A percentile compares a stretch with the other conserved stretches of the same genome.
Evolutionary conservation across 2,113 vertebrate genomes (phyloP).

Genomic region (Nesogale talazaci): DNA sequence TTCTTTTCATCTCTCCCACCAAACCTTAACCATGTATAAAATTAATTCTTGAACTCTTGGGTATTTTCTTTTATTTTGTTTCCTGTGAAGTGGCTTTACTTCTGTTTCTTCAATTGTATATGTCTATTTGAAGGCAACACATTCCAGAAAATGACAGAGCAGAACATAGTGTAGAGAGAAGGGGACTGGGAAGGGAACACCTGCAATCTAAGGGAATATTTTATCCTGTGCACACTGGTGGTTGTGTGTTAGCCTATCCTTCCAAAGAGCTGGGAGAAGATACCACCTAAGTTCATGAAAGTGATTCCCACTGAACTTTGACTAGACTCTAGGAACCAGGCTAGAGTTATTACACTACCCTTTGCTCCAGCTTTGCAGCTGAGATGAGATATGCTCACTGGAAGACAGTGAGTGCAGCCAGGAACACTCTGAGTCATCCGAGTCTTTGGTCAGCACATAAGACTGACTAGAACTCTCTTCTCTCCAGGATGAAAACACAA

Average conservation of each 20-base stretch:
- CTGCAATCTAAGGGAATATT: not conserved
- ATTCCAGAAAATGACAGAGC: not conserved
- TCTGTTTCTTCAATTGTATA: not conserved
- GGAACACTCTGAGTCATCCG: not conserved
- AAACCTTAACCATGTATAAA: not conserved
- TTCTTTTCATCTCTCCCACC: not conserved
- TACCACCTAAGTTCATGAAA: not conserved
- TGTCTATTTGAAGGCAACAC: not conserved
- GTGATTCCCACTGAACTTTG: not conserved
- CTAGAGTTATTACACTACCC: not conserved
- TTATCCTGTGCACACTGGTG: not conserved
- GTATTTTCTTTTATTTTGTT: constrained; percentile 19
- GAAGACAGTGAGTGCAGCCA: not conserved
- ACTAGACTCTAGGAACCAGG: not conserved
- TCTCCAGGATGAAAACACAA: not conserved
- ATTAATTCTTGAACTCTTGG: not conserved
- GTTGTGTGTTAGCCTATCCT: not conserved
- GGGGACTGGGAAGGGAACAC: too few species aligned
- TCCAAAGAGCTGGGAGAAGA: not conserved
- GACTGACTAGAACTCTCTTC: not conserved
- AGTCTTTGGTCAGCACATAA: not conserved
- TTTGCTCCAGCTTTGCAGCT: not conserved
- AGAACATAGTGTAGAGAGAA: not conserved
- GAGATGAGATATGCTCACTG: not conserved
- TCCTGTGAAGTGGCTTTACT: constrained; percentile 14